These are phyloP conservation scores for Leptonema lineaticorne DNA, from an alignment of 1,140 invertebrate species.

Conservation along the genomic window DNA sequence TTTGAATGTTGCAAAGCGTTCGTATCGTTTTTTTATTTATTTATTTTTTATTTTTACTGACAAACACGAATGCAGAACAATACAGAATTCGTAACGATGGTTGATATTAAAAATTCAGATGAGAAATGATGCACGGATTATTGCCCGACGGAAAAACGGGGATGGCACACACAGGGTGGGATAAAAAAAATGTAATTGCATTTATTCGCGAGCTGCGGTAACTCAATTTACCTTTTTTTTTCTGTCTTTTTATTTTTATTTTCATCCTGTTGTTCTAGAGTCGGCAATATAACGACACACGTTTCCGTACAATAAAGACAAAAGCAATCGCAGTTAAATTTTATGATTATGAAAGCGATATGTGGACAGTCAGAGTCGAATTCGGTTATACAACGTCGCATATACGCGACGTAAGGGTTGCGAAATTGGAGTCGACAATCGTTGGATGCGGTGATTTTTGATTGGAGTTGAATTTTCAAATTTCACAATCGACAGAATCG, in stretches of 20 bases:
- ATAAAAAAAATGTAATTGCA: conserved; percentile 24
- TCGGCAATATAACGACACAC: conserved; percentile 20
- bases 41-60: no score
- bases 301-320: conserved; percentile 24
- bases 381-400: no score
- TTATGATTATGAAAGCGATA: conserved; percentile 22
- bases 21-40: no score
- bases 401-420: no score
- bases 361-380: conserved; percentile 6
- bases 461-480: no score
- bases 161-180: not conserved
- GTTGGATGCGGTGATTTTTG: no score
- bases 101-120: conserved; percentile 18
- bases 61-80: conserved; percentile 14
- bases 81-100: not conserved
- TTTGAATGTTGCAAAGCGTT: no score
- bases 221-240: conserved; percentile 20
- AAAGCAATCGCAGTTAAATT: conserved; percentile 26
- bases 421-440: no score
- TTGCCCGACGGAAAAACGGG: conserved; percentile 11
- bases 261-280: not conserved
- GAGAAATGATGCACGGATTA: conserved; percentile 23
- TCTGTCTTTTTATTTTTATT: no score
- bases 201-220: conserved; percentile 12
- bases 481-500: no score